Base-by-base conservation (phyloP, 2,113 vertebrate genomes). In the Todiramphus chloris region DNA sequence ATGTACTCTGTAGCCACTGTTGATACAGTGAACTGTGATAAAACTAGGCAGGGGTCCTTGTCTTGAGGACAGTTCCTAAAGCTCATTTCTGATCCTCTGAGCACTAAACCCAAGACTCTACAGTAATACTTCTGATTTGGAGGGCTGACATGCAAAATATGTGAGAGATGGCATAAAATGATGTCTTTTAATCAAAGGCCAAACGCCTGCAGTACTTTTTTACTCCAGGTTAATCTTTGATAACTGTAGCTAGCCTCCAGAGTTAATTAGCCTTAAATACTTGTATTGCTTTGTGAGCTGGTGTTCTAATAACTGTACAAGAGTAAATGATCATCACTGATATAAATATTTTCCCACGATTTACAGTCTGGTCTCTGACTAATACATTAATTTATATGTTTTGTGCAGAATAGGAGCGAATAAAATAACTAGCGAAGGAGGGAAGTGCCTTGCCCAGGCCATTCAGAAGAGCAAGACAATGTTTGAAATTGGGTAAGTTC, bases 401-500 rank as follows among this genome's bases (percentile, higher is more conserved):
- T 81, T 96, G 33, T 91, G 60, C 91, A 99, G 99, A 97, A 95
- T 99, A 63, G 99, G 99, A 64, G 98, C 98, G 92, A 99, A 99
- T 98, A 98, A 98, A 81, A 99, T 99, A 94, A 99, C 99, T 0
- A 96, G 97, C 0, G 98, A 98, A 82, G 99, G 99, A 74, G 99
- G 98, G 18, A 98, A 95, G 73, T 97, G 95, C 90, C 97, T 99
- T 66, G 99, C 99, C 85, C 90, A 77, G 56, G 99, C 98, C 9
- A 98, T 99, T 92, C 97, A 98, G 97, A 99, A 98, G 85, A 99
- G 98, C 98, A 98, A 95, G 33, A 99, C 98, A 1, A 99, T 99
- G 96, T 97, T 97, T 94, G 99, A 99, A 19, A 94, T 99, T 3
- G 99, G 99, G 99, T 99, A 98, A 98, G 98, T 97, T 73, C 44